Conservation (phyloP, 2,797 vertebrate species). For the Trematocara caparti region DNA sequence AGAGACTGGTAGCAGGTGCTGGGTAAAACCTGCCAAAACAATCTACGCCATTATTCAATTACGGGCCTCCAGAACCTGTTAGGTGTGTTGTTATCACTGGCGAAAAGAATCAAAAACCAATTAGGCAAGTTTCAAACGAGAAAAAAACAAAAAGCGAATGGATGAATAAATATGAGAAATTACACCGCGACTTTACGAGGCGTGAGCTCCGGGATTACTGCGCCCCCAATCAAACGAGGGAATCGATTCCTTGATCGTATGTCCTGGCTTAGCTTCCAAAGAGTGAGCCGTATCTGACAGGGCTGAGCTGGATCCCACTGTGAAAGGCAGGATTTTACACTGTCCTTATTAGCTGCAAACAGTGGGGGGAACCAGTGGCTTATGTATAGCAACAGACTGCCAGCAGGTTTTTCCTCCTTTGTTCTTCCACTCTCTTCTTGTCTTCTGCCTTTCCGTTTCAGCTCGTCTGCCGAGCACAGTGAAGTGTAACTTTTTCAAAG, state of each 20-base stretch:
- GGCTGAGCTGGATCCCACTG: conserved; percentile 56
- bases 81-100: conserved; percentile 51
- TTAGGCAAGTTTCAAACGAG: conserved; percentile 25
- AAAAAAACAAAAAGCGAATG: neutral
- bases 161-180: conserved; percentile 7
- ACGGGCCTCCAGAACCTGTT: conserved; percentile 29
- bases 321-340: conserved; percentile 53
- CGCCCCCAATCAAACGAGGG: conserved; percentile 13
- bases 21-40: conserved; percentile 54
- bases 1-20: conserved; percentile 58
- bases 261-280: conserved; percentile 40
- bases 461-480: conserved; percentile 2
- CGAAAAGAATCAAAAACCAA: conserved; percentile 60
- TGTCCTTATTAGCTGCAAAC: conserved; percentile 70
- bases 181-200: conserved; percentile 13
- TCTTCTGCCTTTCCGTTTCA: neutral
- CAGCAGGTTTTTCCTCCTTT: conserved; percentile 45
- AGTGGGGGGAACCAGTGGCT: conserved; percentile 55
- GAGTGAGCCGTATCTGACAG: conserved; percentile 44
- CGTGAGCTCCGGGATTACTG: conserved; percentile 13
- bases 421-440: conserved; percentile 22
- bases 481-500: conserved; percentile 24
- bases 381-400: conserved; percentile 52
- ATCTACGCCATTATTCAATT: conserved; percentile 45
- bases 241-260: conserved; percentile 52